Evolutionary conservation across 35 echinoderm and acorn worm species (phyloP), one percentile per base, ranked within the genome.

Genomic region (Apostichopus japonicus): DNA sequence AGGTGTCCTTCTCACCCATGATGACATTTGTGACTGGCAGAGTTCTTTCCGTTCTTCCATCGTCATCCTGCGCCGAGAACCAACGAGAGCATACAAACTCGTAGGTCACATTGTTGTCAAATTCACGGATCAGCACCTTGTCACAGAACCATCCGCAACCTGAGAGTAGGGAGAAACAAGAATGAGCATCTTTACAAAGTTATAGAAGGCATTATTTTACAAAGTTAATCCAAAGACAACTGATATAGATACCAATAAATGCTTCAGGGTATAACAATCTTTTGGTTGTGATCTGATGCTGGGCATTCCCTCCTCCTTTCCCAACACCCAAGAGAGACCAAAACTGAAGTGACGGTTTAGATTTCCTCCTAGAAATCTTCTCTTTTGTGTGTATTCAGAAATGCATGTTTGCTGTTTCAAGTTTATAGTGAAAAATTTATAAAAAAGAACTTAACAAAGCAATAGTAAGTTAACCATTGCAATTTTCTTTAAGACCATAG

Each of bases 111-210:
- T 95, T 91, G 79, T 99, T 93, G 15, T 94, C 93, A 90, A 91
- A 91, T 88, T 99, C 97, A 22, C 93, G 87, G 77, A 99, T 92
- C 79, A 96, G 90, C 1, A 99, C 87, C 73, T 96, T 99, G 27
- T 95, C 97, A 52, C 96, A 94, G 87, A 90, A 99, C 97, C 97
- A 99, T 16, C 95, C 97, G 53, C 95, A 96, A 8, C 97, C 97
- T 75, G 71, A 75, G 21, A 44, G 33, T 4, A 44, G 33, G 33
- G 33, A 44, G 33, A 44, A 4, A 44, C 33, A 44, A 44, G 4
- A 44, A 44, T 4, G 33, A 44, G 33, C 33, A 44, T 44, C 33
- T 44, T 44, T 44, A 44, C 4, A 44, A 44, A 44, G 2, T 44
- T 44, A 44, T 44, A 3, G 3, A 4, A 44, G 33, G 4, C 33